phyloP scores from a whole-genome alignment of 37 sponge, comb jelly and placozoan genomes.

The Ianthella basta region DNA sequence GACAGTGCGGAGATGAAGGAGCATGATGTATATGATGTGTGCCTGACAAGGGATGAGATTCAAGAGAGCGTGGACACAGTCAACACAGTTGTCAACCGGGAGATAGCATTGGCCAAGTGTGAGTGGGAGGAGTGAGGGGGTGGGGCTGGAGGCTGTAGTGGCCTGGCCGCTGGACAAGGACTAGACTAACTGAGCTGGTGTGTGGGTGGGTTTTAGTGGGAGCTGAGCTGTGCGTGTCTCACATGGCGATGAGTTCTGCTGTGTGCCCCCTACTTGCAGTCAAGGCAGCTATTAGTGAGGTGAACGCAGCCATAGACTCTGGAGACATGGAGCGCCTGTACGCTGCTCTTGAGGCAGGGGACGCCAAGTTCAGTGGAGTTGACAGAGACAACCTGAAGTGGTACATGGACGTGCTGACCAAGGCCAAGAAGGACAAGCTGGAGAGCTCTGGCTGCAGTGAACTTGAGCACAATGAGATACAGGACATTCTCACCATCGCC shows the following conservation, averaged over 20 bases:
- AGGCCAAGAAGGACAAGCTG: constrained; percentile 66
- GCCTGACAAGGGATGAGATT: constrained; percentile 89
- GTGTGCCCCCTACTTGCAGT: constrained; percentile 23
- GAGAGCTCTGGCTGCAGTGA: constrained; percentile 35
- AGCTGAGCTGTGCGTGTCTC: too few relatives aligned
- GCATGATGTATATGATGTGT: constrained; percentile 88
- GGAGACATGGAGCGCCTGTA: constrained; percentile 49
- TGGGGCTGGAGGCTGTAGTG: too few relatives aligned
- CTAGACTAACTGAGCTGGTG: too few relatives aligned
- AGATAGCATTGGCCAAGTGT: constrained; percentile 80
- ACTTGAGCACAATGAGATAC: constrained; percentile 72
- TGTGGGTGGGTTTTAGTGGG: too few relatives aligned
- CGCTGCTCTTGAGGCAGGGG: constrained; percentile 46
- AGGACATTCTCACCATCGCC: constrained; percentile 85
- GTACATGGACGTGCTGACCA: constrained; percentile 78
- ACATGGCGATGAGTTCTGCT: neutral
- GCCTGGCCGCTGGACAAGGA: too few relatives aligned
- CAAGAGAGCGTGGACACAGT: constrained; percentile 75
- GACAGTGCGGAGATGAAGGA: constrained; percentile 61
- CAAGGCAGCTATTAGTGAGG: constrained; percentile 32
- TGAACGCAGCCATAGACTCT: constrained; percentile 63
- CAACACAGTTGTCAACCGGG: constrained; percentile 76
- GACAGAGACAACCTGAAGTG: constrained; percentile 67
- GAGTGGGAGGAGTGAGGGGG: constrained; percentile 17
- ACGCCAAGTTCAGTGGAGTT: constrained; percentile 53